Evolutionary conservation across 2,797 vertebrate species (phyloP).

Genomic region (Lophotriccus pileatus): DNA sequence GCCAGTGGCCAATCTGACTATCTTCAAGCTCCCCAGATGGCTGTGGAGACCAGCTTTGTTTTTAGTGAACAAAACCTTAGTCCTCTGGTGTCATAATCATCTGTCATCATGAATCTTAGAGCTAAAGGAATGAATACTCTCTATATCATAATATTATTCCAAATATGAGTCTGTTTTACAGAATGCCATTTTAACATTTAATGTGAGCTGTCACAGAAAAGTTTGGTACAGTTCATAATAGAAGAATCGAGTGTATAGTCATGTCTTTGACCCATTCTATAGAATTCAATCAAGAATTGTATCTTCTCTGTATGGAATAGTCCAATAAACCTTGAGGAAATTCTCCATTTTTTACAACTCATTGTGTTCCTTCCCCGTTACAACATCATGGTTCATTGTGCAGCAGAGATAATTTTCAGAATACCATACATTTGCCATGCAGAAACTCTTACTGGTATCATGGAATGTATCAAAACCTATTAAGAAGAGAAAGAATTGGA

Average conservation of each 20-base stretch:
- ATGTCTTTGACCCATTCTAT: not conserved
- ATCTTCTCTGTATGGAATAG: not conserved
- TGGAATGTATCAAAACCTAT: conserved; percentile 29
- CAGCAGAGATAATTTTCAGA: conserved; percentile 42
- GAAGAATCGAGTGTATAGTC: not conserved
- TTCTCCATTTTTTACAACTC: not conserved
- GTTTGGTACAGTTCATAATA: not conserved
- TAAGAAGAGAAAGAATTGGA: conserved; percentile 27
- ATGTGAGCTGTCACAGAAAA: not conserved
- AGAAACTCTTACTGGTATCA: not conserved
- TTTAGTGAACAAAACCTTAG: not conserved
- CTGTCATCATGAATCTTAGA: not conserved
- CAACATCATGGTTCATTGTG: not conserved
- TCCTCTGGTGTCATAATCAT: not conserved
- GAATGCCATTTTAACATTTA: not conserved
- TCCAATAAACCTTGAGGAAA: not conserved
- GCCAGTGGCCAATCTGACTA: not conserved
- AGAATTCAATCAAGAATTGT: conserved; percentile 21
- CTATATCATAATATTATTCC: not conserved
- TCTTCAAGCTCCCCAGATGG: accelerated
- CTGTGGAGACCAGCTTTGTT: not conserved
- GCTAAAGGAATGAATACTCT: not conserved
- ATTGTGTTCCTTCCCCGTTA: conserved; percentile 24
- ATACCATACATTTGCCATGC: not conserved
- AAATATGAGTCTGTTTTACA: not conserved